Percentiles rank a stretch among this genome's conserved stretches.
These are phyloP conservation scores for Pteropus alecto DNA, from an alignment of 2,113 vertebrate species.

Conservation along the genomic window DNA sequence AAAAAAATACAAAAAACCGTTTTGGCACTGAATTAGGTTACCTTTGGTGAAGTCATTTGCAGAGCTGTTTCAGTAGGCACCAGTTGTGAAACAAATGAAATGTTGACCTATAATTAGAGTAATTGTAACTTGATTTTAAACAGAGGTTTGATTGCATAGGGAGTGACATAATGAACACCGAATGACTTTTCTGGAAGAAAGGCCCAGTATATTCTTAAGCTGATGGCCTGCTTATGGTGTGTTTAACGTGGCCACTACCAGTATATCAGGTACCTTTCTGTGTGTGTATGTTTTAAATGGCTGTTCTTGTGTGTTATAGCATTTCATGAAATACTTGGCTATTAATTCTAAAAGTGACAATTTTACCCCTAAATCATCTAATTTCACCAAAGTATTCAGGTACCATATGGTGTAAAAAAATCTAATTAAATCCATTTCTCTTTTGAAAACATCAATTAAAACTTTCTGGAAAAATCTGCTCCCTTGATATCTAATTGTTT, in stretches of 20 bases:
- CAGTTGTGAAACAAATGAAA: slow-evolving; percentile 46
- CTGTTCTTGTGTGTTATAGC: background rate
- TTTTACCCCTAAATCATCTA: slow-evolving; percentile 25
- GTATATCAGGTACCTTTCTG: background rate
- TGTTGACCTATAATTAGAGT: slow-evolving; percentile 7
- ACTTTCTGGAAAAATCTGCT: background rate
- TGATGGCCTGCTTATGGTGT: background rate
- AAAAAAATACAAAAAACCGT: background rate
- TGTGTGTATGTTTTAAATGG: background rate
- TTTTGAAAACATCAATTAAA: slow-evolving; percentile 34
- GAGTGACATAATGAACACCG: background rate
- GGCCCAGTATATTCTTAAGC: background rate
- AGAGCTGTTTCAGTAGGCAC: slow-evolving; percentile 43
- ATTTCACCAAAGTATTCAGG: background rate
- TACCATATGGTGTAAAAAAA: background rate
- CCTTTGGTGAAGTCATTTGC: background rate
- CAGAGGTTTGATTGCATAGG: background rate
- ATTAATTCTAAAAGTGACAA: background rate
- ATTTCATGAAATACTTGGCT: background rate
- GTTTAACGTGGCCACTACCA: background rate
- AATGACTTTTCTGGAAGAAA: background rate
- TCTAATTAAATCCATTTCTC: slow-evolving; percentile 18
- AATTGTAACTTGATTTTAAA: slow-evolving; percentile 56
- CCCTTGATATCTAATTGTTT: slow-evolving; percentile 47
- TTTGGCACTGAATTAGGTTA: slow-evolving; percentile 28